Conservation (phyloP, 2,797 vertebrate species). For the Hoplostethus mediterraneus region DNA sequence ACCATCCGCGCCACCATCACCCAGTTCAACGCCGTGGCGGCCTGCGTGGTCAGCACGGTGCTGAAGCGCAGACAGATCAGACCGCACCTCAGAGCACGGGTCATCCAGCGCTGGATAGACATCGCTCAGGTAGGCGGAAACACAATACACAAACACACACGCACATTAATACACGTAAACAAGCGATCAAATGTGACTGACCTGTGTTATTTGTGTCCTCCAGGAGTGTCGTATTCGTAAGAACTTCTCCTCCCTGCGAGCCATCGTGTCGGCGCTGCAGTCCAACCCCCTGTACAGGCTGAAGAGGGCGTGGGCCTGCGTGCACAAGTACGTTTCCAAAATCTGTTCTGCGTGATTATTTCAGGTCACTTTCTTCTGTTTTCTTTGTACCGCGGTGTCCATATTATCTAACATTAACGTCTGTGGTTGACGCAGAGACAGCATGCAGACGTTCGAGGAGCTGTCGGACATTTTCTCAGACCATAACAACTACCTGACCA, state of each 20-base stretch:
- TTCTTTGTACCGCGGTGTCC: background rate
- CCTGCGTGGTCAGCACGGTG: constrained; percentile 92
- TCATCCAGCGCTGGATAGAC: constrained; percentile 96
- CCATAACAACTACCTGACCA: constrained; percentile 95
- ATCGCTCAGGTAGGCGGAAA: constrained; percentile 88
- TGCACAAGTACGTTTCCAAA: constrained; percentile 90
- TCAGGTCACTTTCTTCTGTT: no score
- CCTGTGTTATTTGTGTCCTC: constrained; percentile 4
- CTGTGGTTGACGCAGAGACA: constrained; percentile 83
- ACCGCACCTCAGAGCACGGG: constrained; percentile 89
- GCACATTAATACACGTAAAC: background rate
- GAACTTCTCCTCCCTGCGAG: constrained; percentile 96
- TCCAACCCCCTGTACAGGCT: constrained; percentile 94
- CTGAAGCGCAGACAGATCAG: constrained; percentile 88
- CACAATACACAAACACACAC: background rate
- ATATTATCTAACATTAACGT: constrained; percentile 3
- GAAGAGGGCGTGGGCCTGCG: constrained; percentile 91
- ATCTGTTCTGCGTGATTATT: background rate
- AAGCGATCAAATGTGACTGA: background rate
- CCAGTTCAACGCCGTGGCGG: constrained; percentile 92
- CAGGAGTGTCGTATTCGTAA: constrained; percentile 97
- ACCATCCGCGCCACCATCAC: constrained; percentile 94
- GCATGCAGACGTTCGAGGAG: constrained; percentile 93
- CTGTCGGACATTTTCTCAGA: constrained; percentile 96
- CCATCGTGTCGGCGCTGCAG: constrained; percentile 94